Evolutionary conservation across 2,113 vertebrate species (phyloP).

Genomic region (Clarias gariepinus): DNA sequence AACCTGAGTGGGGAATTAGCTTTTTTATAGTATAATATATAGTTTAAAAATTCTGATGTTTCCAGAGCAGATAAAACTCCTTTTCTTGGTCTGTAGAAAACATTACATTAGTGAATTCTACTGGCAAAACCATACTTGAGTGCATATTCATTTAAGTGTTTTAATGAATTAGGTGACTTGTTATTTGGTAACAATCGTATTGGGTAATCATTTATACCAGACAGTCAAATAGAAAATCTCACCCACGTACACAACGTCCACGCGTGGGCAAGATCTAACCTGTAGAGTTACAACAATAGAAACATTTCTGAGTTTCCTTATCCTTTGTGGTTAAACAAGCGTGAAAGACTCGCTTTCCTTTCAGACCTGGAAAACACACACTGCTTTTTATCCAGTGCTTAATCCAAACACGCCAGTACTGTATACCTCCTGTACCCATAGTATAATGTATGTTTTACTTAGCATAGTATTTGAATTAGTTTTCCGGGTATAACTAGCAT

Average conservation of each 20-base stretch:
- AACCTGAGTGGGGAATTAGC: neutral
- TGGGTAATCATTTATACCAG: neutral
- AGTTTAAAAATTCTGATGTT: neutral
- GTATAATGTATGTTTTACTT: neutral
- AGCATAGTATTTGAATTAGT: neutral
- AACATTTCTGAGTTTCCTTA: neutral
- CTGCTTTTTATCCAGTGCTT: neutral
- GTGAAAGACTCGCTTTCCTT: neutral
- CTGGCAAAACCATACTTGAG: neutral
- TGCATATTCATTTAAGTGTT: neutral
- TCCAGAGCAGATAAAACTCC: neutral
- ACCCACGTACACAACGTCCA: neutral
- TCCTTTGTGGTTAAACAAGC: neutral
- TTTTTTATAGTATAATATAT: neutral
- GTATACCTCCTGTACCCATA: neutral
- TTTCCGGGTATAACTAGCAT: neutral
- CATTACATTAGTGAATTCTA: conserved; percentile 2
- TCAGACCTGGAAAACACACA: neutral
- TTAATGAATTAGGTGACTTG: neutral
- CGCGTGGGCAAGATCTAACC: conserved; percentile 7
- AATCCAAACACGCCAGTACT: neutral
- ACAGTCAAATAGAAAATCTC: neutral
- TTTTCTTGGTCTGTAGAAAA: neutral
- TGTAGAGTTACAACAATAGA: neutral
- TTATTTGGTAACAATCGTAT: neutral